phyloP scores from a whole-genome alignment of 2,113 vertebrate genomes.

The Stictonetta naevosa region DNA sequence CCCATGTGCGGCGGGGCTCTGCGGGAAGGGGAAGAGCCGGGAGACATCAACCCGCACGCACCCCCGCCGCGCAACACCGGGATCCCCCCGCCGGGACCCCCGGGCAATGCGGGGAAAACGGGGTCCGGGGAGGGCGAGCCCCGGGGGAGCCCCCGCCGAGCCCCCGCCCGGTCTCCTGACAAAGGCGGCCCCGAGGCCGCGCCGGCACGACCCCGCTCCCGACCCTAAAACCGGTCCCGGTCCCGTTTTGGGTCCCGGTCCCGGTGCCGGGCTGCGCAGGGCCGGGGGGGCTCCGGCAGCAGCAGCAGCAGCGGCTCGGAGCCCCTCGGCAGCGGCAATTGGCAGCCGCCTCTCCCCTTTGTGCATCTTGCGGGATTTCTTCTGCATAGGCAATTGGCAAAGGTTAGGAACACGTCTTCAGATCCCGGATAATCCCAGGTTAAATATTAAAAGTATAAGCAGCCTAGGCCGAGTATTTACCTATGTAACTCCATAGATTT shows the following conservation, averaged over 20 bases:
- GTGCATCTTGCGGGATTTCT: constrained; percentile 20
- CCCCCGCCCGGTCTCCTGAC: neutral
- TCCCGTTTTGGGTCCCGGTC: no score
- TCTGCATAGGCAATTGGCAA: constrained; percentile 62
- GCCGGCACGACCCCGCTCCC: no score
- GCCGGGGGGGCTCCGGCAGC: no score
- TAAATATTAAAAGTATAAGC: constrained; percentile 78
- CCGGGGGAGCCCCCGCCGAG: no score
- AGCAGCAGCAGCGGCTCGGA: neutral
- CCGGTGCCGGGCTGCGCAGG: neutral
- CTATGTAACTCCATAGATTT: constrained; percentile 58
- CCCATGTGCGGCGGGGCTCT: neutral
- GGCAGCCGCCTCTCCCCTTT: neutral
- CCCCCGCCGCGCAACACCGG: no score
- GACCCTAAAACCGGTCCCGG: no score
- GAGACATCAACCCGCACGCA: no score
- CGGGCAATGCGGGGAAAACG: neutral
- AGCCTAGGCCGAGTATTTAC: constrained; percentile 69
- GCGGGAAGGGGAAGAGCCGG: neutral
- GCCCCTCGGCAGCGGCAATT: neutral
- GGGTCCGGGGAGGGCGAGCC: no score
- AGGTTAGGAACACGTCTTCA: constrained; percentile 69
- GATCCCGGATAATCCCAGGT: constrained; percentile 69
- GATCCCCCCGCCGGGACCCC: neutral
- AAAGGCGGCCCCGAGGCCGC: neutral